Evolutionary conservation across 2,888 invertebrate genomes (phyloP), one percentile per base, ranked within the genome.

Genomic region (Brachyptera risi): DNA sequence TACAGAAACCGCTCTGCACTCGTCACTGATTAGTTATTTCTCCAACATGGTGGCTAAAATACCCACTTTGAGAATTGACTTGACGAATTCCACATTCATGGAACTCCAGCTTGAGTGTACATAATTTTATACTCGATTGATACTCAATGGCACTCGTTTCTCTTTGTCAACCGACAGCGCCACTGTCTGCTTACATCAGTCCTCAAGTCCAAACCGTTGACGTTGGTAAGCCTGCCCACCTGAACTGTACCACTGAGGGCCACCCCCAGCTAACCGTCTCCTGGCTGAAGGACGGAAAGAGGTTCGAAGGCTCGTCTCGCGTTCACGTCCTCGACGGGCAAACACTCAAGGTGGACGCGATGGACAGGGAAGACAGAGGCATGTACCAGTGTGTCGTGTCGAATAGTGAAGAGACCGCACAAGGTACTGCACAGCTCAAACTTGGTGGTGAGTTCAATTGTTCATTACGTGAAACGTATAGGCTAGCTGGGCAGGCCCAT

Each of bases 241-340:
- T 77, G 62, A 73, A 71, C 67, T 76, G 75, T 68, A 70, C 72
- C 37, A 69, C 73, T 3, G 68, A 68, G 21, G 78, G 78, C 11
- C 71, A 73, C 65, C 64, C 65, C 4, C 63, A 66, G 49, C 24
- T 62, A 1, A 57, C 61, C 3, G 61, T 68, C 42, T 58, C 63
- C 11, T 69, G 69, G 69, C 65, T 68, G 50, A 69, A 69, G 60
- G 68, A 69, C 60, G 69, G 68, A n/a, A 65, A 67, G 24, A 70
- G 70, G 42, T 62, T 77, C 31, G 65, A 63, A 3, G 65, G 24
- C 19, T 54, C 37, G 7, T n/a, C 44, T 9, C 35, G 64, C 17
- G 44, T 64, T 7, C 35, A 56, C n/a, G 23, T 64, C 24, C 56
- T 60, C 9, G 58, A 42, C 4, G 38, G 49, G 1, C 62, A 62